Base-by-base conservation (phyloP, 2,113 vertebrate species). In the Reinhardtius hippoglossoides region DNA sequence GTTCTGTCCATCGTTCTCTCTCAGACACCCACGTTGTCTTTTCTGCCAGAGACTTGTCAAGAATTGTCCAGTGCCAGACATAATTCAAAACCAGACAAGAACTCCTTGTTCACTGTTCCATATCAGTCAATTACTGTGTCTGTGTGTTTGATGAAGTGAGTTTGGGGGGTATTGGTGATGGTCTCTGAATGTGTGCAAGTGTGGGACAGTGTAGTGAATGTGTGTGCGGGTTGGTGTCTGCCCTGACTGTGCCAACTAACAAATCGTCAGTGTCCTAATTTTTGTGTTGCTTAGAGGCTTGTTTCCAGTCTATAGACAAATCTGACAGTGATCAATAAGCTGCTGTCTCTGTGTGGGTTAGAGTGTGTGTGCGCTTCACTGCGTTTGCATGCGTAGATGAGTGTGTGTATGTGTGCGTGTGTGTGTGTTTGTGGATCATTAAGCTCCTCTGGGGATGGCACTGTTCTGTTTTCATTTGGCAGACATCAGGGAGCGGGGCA, bases 251-350 rank as follows among this genome's bases (percentile, higher is more conserved):
- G 74, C 79, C 87, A 89, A 88, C 83, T 37, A 86, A 90, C 89
- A 91, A 87, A 91, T 89, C 75, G 74, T 91, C 85, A 87, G 69
- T 91, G 93, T 92, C 90, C 92, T 90, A 87, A 85, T 93, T 94
- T 84, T 84, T 87, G 77, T 86, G 78, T 85, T 85, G 90, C 87
- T 93, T 78, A 80, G 70, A 92, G 87, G 89, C 88, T 91, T 92
- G 88, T 90, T 91, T 86, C 87, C 89, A 91, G 71, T 89, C 83
- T 86, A 90, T 91, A 81, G 90, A 88, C 85, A 70, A 71, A 93
- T 91, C 80, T 89, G 88, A 87, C 87, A 88, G 78, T 55, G 83
- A 94, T 94, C 93, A 94, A 94, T 95, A 93, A 85, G 79, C 62
- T 64, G 58, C 83, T 90, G 83, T 86, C n/a, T 88, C 62, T 70